Percentiles rank a stretch among this genome's conserved stretches.
Conservation (phyloP, 2,888 invertebrate species). For the Bursaphelenchus okinawaensis region DNA sequence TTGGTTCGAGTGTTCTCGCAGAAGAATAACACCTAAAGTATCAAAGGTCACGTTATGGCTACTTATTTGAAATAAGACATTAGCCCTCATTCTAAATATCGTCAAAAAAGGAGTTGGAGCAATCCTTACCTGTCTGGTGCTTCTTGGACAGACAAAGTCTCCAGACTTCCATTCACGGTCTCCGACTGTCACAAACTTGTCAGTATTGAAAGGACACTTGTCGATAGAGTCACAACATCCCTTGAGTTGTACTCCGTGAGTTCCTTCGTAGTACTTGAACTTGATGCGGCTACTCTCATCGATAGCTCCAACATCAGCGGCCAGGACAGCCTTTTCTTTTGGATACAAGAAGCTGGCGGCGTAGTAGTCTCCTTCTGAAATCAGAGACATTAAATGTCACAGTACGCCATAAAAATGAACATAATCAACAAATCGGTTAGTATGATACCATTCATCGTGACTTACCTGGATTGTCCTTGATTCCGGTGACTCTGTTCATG, state of each 20-base stretch:
- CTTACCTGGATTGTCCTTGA: background rate
- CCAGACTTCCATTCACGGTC: conserved; percentile 55
- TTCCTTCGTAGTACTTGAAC: conserved; percentile 57
- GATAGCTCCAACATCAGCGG: conserved; percentile 39
- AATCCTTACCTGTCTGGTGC: conserved; percentile 47
- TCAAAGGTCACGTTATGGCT: no score
- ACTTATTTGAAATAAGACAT: background rate
- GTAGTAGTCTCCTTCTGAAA: conserved; percentile 52
- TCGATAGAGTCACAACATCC: conserved; percentile 36
- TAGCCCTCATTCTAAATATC: conserved; percentile 2
- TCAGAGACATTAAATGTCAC: background rate
- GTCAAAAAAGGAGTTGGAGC: background rate
- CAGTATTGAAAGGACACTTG: conserved; percentile 44
- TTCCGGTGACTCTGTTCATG: conserved; percentile 55
- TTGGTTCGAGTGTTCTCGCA: conserved; percentile 57
- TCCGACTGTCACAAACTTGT: conserved; percentile 54
- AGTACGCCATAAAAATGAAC: background rate
- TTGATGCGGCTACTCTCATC: conserved; percentile 42
- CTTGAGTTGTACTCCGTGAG: conserved; percentile 57
- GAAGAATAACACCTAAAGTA: conserved; percentile 51
- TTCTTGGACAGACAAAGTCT: conserved; percentile 50
- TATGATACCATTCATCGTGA: no score
- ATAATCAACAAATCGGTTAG: background rate
- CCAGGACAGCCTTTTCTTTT: conserved; percentile 53
- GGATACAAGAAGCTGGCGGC: conserved; percentile 56